phyloP scores from a whole-genome alignment of 2,113 vertebrate genomes.

The Odontesthes bonariensis region DNA sequence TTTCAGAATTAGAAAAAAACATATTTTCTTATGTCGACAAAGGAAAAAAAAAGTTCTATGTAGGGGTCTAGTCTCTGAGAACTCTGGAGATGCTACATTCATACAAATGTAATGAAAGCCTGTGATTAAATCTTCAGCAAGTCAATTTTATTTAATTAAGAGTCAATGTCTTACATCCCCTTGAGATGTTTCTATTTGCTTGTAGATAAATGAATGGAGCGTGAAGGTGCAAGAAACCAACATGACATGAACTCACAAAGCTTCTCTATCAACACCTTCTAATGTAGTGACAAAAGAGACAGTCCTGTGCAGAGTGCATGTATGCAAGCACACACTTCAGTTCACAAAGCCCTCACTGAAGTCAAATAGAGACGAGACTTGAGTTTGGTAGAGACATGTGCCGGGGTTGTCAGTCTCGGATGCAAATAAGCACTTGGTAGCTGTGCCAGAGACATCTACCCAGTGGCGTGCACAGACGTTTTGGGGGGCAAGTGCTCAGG shows the following conservation, averaged over 20 bases:
- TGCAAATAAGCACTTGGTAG: conserved; percentile 54
- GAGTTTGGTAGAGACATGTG: conserved; percentile 33
- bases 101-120: conserved; percentile 13
- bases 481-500: too few species aligned
- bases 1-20: neutral
- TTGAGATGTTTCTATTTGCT: conserved; percentile 9
- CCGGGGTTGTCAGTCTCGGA: conserved; percentile 44
- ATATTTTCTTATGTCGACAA: neutral
- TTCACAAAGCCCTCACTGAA: conserved; percentile 32
- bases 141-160: conserved; percentile 44
- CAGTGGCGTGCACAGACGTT: too few species aligned
- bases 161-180: conserved; percentile 16
- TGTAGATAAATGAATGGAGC: conserved; percentile 36
- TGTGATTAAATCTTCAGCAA: neutral
- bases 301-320: neutral
- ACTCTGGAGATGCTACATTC: neutral
- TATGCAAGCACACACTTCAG: neutral
- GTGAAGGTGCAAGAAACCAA: conserved; percentile 26
- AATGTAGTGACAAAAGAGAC: conserved; percentile 5
- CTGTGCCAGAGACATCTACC: conserved; percentile 39
- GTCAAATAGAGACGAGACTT: conserved; percentile 26
- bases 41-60: neutral
- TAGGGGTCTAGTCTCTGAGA: neutral
- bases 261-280: conserved; percentile 25
- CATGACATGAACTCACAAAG: conserved; percentile 11